Percentiles rank a stretch among this genome's conserved stretches.
phyloP scores from a whole-genome alignment of 2,113 vertebrate genomes.

The Pan troglodytes region NHGRI_mPanTro3-v2.1_pri NC_072401.2:94917501-94918000 shows the following conservation, averaged over 20 bases:
- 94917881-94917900: not conserved
- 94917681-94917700: not conserved
- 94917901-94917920: slow-evolving; percentile 10
- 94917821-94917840: not conserved
- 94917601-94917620: slow-evolving; percentile 9
- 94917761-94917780: not conserved
- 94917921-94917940: not conserved
- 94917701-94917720: not conserved
- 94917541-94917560: not conserved
- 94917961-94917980: not conserved
- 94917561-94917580: not conserved
- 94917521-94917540: not conserved
- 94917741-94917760: not conserved
- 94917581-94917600: not conserved
- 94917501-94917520: not conserved
- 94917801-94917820: not conserved
- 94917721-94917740: not conserved
- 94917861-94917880: not conserved
- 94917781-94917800: not conserved
- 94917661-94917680: not conserved
- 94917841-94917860: not conserved
- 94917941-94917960: not conserved
- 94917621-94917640: not conserved
- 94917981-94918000: not conserved
- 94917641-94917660: not conserved